Evolutionary conservation across 2,113 vertebrate genomes (phyloP), one percentile per base, ranked within the genome.

Genomic region (Microtus montanus): DNA sequence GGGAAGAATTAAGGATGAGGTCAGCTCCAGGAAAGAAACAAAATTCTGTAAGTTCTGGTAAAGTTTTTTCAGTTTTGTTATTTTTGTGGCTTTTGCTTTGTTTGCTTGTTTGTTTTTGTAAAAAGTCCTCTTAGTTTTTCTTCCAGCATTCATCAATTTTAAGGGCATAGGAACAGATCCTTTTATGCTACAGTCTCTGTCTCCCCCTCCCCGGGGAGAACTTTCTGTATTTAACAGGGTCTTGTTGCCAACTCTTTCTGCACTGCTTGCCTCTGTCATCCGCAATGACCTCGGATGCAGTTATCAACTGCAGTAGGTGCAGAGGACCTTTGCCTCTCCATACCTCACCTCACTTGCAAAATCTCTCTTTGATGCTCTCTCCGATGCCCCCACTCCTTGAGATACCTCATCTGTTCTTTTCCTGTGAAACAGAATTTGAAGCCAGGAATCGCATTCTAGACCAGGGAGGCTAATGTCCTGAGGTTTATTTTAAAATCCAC

Each of bases 241-340:
- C 44, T 14, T 83, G 68, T 33, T 33, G 7, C 61, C 47, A 79
- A 38, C 33, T 3, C 1, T 3, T 58, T 84, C 66, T 54, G 30
- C 19, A 89, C 7, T 19, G 10, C 7, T 38, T 22, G 33, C 20
- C 44, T 26, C 8, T 75, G 19, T 78, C 10, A 14, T 26, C 14
- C 11, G 35, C 44, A 26, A 30, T 54, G 78, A 19, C 35, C 3
- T 49, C 20, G 9, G 7, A 22, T 22, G 75, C 17, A 52, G 26
- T 22, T 58, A 33, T 70, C 13, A 0, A 33, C 2, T 61, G n/a
- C 8, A 70, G 63, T 0, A 5, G 24, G 10, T 13, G 2, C 24
- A 47, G 30, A 33, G 30, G 0, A 44, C 2, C 22, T 47, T 68
- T 75, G 35, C 24, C 1, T 61, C 38, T 49, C 64, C 17, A 35